A percentile compares a stretch with the other conserved stretches of the same genome.
Evolutionary conservation across 2,888 invertebrate species (phyloP).

Genomic region (Heterodera filipjevi): DNA sequence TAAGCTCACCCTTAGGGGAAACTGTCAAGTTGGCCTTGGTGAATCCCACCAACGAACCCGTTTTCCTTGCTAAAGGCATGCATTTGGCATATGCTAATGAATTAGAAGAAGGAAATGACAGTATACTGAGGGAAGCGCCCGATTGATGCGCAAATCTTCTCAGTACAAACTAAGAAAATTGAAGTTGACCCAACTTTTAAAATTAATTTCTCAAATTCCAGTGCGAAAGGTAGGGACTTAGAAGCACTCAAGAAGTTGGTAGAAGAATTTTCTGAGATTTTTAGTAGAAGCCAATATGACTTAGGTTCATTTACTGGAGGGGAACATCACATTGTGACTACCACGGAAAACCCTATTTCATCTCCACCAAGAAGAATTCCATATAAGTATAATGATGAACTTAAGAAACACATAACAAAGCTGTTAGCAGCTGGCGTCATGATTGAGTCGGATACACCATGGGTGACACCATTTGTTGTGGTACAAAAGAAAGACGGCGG

Average conservation of each 20-base stretch:
- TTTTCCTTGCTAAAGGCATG: not conserved
- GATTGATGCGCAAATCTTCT: not conserved
- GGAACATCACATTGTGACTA: conserved; percentile 42
- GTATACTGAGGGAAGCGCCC: not conserved
- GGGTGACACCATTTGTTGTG: conserved; percentile 34
- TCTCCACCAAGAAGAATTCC: conserved; percentile 39
- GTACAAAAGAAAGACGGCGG: conserved; percentile 46
- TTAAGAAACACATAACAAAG: conserved; percentile 44
- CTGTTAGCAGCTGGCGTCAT: conserved; percentile 38
- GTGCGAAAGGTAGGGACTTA: not conserved
- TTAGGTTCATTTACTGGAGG: conserved; percentile 40
- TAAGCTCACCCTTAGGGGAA: not conserved
- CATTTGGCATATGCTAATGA: not conserved
- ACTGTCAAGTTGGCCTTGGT: not conserved
- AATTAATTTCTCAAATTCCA: conserved; percentile 21
- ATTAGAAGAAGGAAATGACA: not conserved
- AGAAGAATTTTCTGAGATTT: conserved; percentile 37
- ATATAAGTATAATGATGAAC: conserved; percentile 37
- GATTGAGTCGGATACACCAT: conserved; percentile 45
- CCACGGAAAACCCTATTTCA: conserved; percentile 39
- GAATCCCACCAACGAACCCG: not conserved
- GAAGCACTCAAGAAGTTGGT: conserved; percentile 21
- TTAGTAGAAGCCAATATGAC: conserved; percentile 42
- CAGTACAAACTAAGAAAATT: not conserved
- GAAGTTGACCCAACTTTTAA: conserved; percentile 27